A percentile compares a stretch with the other conserved stretches of the same genome.
These are phyloP conservation scores for Ligdia adustata DNA, from an alignment of 2,888 invertebrate genomes.

Conservation along the genomic window DNA sequence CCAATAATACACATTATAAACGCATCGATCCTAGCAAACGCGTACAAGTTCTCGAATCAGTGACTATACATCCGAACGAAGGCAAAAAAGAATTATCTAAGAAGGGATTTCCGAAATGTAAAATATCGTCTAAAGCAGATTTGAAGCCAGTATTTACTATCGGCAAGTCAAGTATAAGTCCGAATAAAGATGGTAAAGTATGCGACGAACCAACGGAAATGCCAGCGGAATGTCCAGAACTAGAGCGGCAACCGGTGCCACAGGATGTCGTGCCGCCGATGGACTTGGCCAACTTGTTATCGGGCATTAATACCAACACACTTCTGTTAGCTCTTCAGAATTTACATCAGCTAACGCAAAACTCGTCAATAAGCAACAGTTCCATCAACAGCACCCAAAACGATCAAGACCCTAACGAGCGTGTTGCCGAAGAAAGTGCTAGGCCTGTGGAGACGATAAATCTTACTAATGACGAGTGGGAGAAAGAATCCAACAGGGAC, in stretches of 20 bases:
- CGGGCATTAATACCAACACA: constrained; percentile 72
- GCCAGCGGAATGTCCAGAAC: constrained; percentile 18
- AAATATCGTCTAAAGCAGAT: constrained; percentile 12
- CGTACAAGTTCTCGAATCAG: constrained; percentile 66
- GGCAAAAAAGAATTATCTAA: constrained; percentile 10
- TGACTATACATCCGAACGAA: constrained; percentile 53
- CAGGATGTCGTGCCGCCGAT: too few relatives aligned
- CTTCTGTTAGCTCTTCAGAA: constrained; percentile 73
- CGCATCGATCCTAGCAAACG: constrained; percentile 58
- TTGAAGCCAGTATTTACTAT: constrained; percentile 27
- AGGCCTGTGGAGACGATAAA: constrained; percentile 66
- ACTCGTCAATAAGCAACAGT: constrained; percentile 33
- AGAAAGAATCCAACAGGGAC: constrained; percentile 68
- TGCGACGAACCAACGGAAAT: constrained; percentile 16
- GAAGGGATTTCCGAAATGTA: constrained; percentile 1
- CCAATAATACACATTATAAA: constrained; percentile 38
- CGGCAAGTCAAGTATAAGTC: constrained; percentile 8
- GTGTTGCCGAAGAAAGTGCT: constrained; percentile 27
- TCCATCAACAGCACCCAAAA: constrained; percentile 32
- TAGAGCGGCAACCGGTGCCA: constrained; percentile 10
- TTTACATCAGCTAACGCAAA: constrained; percentile 66
- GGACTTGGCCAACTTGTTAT: constrained; percentile 63
- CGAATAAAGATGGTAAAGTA: background rate
- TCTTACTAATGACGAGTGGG: constrained; percentile 77
- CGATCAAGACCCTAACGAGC: constrained; percentile 33